Evolutionary conservation across 2,113 vertebrate species (phyloP), one percentile per base, ranked within the genome.

Genomic region (Pterocles gutturalis): DNA sequence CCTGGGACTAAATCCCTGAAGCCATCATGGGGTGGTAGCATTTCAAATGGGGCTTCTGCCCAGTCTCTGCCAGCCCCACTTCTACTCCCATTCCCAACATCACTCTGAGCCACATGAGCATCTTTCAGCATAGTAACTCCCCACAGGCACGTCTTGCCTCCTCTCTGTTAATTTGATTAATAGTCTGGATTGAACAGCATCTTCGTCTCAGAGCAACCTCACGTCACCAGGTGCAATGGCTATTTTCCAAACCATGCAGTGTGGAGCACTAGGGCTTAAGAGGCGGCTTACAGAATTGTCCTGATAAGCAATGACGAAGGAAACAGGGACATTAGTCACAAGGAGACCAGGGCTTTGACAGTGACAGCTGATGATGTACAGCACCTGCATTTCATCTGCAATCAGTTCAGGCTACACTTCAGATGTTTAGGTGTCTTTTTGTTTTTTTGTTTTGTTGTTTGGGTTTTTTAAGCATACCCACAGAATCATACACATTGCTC

Each of bases 321-420:
- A 54, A 87, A 96, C 75, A 46, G 65, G 53, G 80, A 84, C 71
- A 70, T 90, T 51, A 93, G 87, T 92, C 86, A 90, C 46, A 78
- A 85, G 17, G 75, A 91, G 89, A 92, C 18, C 78, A 90, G 91
- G 77, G 85, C 73, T 91, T 93, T 87, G 54, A 97, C 96, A 90
- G 95, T 89, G 93, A 94, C 92, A 94, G 89, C 57, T 94, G 96
- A 97, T 97, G 95, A 97, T 67, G 87, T 93, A 92, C 93, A 87
- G 90, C 89, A 96, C 90, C 83, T 36, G 91, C 90, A 66, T 87
- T 87, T 89, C 84, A 91, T 92, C 89, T 95, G 91, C 89, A 97
- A 92, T 96, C 97, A 94, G 95, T 60, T 66, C 81, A 43, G 71
- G 76, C 89, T 95, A 84, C 75, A 78, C 80, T 97, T 94, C 95